These are phyloP conservation scores for Blomia tropicalis DNA, from an alignment of 2,888 invertebrate genomes.

Conservation along the genomic window DNA sequence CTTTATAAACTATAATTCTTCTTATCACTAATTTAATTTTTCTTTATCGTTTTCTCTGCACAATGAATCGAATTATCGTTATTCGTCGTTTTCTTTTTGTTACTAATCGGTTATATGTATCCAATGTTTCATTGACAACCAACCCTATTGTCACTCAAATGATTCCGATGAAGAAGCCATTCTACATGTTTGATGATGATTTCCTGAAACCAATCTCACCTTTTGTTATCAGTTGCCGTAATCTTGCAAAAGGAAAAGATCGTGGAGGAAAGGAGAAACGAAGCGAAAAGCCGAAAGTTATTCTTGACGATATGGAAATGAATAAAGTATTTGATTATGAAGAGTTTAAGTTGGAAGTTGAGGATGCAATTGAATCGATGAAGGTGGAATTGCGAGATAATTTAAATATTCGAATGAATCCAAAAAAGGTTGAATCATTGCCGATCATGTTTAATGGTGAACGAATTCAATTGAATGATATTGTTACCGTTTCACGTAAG, in stretches of 20 bases:
- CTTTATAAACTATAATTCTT: no score
- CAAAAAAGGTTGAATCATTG: slow-evolving; percentile 19
- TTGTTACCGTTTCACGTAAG: slow-evolving; percentile 71
- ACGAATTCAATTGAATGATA: slow-evolving; percentile 35
- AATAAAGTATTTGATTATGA: slow-evolving; percentile 53
- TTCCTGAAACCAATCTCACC: not conserved
- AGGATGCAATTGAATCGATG: slow-evolving; percentile 50
- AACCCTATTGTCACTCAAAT: no score
- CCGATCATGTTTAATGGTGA: slow-evolving; percentile 56
- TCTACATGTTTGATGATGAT: no score
- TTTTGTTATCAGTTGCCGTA: not conserved
- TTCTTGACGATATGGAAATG: slow-evolving; percentile 54
- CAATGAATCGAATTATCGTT: no score
- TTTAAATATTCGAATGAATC: slow-evolving; percentile 48
- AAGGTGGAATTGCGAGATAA: slow-evolving; percentile 63
- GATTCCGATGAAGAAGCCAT: no score
- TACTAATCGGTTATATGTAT: no score
- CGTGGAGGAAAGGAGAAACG: slow-evolving; percentile 8
- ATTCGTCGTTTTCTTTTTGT: no score
- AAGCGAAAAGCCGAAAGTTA: slow-evolving; percentile 41
- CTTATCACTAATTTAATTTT: no score
- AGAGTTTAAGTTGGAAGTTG: slow-evolving; percentile 50
- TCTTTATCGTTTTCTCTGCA: no score
- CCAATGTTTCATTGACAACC: no score
- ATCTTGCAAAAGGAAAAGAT: slow-evolving; percentile 11